Conservation (phyloP, 2,888 invertebrate species). For the Barypeithes pellucidus region DNA sequence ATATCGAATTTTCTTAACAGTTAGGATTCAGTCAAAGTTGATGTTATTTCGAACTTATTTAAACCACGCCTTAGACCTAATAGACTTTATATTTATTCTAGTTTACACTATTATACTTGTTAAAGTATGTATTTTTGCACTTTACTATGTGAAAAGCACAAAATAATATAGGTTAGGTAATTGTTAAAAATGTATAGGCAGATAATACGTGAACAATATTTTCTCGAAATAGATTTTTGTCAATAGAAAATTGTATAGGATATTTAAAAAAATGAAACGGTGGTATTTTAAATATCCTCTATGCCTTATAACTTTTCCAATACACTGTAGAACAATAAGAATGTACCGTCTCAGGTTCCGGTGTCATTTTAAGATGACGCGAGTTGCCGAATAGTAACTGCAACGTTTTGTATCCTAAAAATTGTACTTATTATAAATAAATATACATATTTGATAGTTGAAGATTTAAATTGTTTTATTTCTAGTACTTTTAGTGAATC, state of each 20-base stretch:
- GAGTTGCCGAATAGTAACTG: slow-evolving; percentile 17
- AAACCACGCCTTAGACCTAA: slow-evolving; percentile 18
- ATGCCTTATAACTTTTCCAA: not conserved
- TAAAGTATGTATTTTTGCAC: slow-evolving; percentile 29
- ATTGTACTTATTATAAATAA: slow-evolving; percentile 39
- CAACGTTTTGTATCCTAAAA: slow-evolving; percentile 32
- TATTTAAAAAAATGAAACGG: not conserved
- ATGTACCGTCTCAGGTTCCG: slow-evolving; percentile 24
- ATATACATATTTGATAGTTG: slow-evolving; percentile 21
- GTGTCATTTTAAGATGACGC: slow-evolving; percentile 16
- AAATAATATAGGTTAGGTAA: slow-evolving; percentile 12
- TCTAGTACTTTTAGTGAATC: too few relatives aligned
- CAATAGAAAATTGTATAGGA: not conserved
- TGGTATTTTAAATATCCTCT: not conserved
- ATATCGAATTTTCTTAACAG: too few relatives aligned
- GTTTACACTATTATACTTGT: slow-evolving; percentile 13
- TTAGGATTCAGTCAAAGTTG: not conserved
- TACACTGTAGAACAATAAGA: slow-evolving; percentile 24
- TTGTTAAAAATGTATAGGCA: slow-evolving; percentile 16
- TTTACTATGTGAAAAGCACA: slow-evolving; percentile 11
- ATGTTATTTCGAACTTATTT: not conserved
- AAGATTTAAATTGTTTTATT: slow-evolving; percentile 4
- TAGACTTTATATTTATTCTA: slow-evolving; percentile 17
- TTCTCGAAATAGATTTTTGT: too few relatives aligned
- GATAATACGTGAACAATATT: too few relatives aligned